A percentile compares a stretch with the other conserved stretches of the same genome.
phyloP scores from a whole-genome alignment of 2,888 invertebrate genomes.

The Athalia cordata region DNA sequence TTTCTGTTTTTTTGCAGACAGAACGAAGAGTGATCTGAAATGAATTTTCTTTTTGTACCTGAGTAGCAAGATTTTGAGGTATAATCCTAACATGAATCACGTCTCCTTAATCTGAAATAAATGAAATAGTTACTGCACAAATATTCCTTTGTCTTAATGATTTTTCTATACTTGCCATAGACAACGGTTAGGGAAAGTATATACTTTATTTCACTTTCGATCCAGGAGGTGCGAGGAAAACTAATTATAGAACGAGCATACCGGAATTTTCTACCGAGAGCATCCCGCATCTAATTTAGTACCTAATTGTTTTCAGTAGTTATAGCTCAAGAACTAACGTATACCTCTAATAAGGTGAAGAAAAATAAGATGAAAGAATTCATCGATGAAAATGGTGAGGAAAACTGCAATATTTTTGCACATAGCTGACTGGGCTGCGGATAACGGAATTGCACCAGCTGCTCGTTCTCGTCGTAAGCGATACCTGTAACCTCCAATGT shows the following conservation, averaged over 20 bases:
- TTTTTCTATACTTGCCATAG: background rate
- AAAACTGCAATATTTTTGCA: too few relatives aligned
- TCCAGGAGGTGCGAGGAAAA: constrained; percentile 25
- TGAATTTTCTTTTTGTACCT: background rate
- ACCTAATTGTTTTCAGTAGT: background rate
- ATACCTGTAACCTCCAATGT: constrained; percentile 1
- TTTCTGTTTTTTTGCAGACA: background rate
- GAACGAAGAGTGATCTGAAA: constrained; percentile 21
- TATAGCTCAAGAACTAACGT: background rate
- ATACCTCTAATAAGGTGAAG: too few relatives aligned
- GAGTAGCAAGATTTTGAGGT: too few relatives aligned
- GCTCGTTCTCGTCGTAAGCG: background rate
- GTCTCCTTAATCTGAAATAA: too few relatives aligned
- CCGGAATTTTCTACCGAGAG: constrained; percentile 5
- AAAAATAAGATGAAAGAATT: too few relatives aligned
- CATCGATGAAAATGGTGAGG: too few relatives aligned
- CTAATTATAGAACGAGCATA: constrained; percentile 30
- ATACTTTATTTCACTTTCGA: constrained; percentile 25
- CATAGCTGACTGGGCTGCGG: background rate
- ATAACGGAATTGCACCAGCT: background rate
- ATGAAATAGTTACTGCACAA: too few relatives aligned
- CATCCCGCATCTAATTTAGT: background rate
- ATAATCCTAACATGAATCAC: too few relatives aligned
- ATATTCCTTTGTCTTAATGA: too few relatives aligned
- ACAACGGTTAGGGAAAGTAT: constrained; percentile 18